These are phyloP conservation scores for Neoaliturus tenellus DNA, from an alignment of 2,888 invertebrate genomes.

Conservation along the genomic window DNA sequence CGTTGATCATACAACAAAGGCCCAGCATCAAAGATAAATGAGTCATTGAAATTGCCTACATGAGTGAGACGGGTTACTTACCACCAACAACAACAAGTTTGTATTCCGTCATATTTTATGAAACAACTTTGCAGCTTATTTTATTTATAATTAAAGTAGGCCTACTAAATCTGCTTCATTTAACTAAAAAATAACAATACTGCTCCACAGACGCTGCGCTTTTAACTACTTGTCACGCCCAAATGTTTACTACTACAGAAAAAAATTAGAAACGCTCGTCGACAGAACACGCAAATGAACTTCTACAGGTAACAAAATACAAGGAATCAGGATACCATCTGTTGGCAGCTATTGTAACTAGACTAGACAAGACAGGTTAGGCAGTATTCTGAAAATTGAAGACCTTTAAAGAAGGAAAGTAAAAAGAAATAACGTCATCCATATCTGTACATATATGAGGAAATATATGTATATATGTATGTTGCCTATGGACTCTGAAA, in stretches of 20 bases:
- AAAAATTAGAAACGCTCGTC: background rate
- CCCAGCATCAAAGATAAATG: background rate
- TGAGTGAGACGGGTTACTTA: conserved; percentile 52
- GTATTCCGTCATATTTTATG: conserved; percentile 75
- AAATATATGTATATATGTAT: no score
- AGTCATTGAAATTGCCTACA: background rate
- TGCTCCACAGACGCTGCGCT: background rate
- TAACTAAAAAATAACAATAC: conserved; percentile 40
- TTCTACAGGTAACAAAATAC: conserved; percentile 2
- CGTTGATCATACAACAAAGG: background rate
- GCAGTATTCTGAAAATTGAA: no score
- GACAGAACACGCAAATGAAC: conserved; percentile 15
- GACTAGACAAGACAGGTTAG: background rate
- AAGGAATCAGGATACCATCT: conserved; percentile 8
- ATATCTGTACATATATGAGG: no score
- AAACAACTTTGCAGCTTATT: conserved; percentile 27
- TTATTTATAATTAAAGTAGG: conserved; percentile 3
- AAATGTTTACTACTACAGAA: conserved; percentile 58
- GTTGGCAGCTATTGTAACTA: background rate
- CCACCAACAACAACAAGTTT: conserved; percentile 76
- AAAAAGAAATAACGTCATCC: no score
- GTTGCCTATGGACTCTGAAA: no score
- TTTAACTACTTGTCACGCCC: conserved; percentile 57
- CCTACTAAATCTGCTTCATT: conserved; percentile 50
- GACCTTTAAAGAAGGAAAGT: no score